phyloP scores from a whole-genome alignment of 2,113 vertebrate genomes.

The Cephalopterus ornatus region DNA sequence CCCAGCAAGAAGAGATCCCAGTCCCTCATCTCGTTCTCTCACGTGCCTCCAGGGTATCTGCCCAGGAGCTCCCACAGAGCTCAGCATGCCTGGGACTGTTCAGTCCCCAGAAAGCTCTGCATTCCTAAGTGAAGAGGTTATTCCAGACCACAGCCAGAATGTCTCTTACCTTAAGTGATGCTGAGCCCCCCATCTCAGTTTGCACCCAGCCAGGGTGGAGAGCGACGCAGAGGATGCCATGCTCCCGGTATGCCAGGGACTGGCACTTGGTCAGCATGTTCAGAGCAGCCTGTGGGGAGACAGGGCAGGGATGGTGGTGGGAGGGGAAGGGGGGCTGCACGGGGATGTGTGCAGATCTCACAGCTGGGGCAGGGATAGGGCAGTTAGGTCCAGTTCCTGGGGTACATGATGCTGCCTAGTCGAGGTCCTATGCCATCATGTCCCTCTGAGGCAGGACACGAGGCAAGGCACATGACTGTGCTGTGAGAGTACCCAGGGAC shows the following conservation, averaged over 20 bases:
- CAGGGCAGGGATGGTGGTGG: background rate
- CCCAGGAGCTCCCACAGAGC: background rate
- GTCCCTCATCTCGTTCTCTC: background rate
- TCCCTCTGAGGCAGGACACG: background rate
- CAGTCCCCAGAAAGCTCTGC: background rate
- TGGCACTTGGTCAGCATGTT: constrained; percentile 41
- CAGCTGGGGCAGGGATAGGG: background rate
- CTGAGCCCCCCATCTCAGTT: accelerated
- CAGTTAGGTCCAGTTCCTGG: background rate
- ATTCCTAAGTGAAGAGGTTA: background rate
- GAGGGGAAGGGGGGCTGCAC: background rate
- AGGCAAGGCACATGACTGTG: background rate
- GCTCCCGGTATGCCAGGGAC: background rate
- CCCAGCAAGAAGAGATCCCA: background rate
- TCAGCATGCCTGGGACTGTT: background rate
- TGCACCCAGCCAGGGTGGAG: constrained; percentile 43
- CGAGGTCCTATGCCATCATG: accelerated
- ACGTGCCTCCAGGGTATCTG: background rate
- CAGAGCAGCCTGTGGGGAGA: constrained; percentile 12
- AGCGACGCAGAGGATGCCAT: background rate
- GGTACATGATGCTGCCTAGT: background rate
- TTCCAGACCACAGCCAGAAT: background rate
- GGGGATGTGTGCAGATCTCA: background rate
- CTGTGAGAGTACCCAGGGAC: background rate
- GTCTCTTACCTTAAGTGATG: background rate